A percentile compares a stretch with the other conserved stretches of the same genome.
phyloP scores from a whole-genome alignment of 2,113 vertebrate species.

The Ictalurus furcatus region DNA sequence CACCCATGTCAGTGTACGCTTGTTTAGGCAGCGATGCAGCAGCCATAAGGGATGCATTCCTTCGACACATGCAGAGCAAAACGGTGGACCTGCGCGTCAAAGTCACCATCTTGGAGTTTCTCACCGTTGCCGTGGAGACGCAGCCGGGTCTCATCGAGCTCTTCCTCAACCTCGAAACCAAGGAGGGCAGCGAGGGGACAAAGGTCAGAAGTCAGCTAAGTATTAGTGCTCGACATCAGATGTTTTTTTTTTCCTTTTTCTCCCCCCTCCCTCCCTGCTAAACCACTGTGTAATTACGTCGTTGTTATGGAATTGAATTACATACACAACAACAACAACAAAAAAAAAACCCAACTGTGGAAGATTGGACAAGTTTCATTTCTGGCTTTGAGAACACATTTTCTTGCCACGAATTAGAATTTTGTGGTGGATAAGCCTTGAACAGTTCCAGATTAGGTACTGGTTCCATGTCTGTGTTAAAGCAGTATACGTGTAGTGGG shows the following conservation, averaged over 20 bases:
- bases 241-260: too few relatives aligned
- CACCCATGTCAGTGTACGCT: slow-evolving; percentile 97
- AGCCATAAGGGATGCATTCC: slow-evolving; percentile 93
- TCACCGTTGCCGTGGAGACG: slow-evolving; percentile 94
- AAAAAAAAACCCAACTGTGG: too few relatives aligned
- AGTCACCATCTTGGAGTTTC: slow-evolving; percentile 96
- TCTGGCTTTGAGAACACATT: neutral
- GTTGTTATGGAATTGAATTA: neutral
- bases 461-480: neutral
- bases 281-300: neutral
- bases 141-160: slow-evolving; percentile 97
- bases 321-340: neutral
- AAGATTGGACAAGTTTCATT: too few relatives aligned
- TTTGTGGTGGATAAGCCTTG: neutral
- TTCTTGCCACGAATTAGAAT: neutral
- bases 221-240: neutral
- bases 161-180: slow-evolving; percentile 93
- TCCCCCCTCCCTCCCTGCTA: too few relatives aligned
- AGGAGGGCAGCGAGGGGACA: slow-evolving; percentile 83
- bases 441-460: neutral
- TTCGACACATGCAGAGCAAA: slow-evolving; percentile 89
- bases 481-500: neutral
- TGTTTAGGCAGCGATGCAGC: slow-evolving; percentile 92
- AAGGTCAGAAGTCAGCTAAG: slow-evolving; percentile 76
- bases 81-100: slow-evolving; percentile 97